Evolutionary conservation across 2,113 vertebrate species (phyloP).

Genomic region (Caranx ignobilis): DNA sequence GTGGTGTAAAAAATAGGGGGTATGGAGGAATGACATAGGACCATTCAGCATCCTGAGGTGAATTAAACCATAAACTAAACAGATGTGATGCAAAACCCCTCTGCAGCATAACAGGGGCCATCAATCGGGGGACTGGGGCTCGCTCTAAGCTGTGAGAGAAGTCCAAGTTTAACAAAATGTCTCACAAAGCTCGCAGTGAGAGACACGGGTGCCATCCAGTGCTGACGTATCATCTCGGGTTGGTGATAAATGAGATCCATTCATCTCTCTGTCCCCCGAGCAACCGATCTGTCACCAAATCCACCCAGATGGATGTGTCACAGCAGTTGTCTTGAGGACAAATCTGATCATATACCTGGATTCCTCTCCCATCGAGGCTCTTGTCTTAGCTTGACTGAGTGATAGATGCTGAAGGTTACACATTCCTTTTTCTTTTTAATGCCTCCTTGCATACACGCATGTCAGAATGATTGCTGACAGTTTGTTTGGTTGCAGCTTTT

Average conservation of each 20-base stretch:
- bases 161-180: slow-evolving; percentile 73
- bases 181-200: slow-evolving; percentile 71
- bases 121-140: slow-evolving; percentile 41
- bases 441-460: slow-evolving; percentile 1
- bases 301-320: slow-evolving; percentile 77
- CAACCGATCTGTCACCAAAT: slow-evolving; percentile 74
- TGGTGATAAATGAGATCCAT: slow-evolving; percentile 81
- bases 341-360: slow-evolving; percentile 78
- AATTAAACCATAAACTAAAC: slow-evolving; percentile 50
- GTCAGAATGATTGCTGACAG: slow-evolving; percentile 31
- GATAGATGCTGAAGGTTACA: slow-evolving; percentile 70
- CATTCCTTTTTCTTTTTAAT: slow-evolving; percentile 36
- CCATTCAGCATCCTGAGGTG: slow-evolving; percentile 9
- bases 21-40: slow-evolving; percentile 20
- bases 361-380: slow-evolving; percentile 63
- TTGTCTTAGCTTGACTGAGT: slow-evolving; percentile 65
- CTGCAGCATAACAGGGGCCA: slow-evolving; percentile 30
- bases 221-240: slow-evolving; percentile 73
- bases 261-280: slow-evolving; percentile 77
- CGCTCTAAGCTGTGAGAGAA: slow-evolving; percentile 59
- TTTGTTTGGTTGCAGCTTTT: slow-evolving; percentile 35
- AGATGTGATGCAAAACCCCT: slow-evolving; percentile 45
- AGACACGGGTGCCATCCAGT: slow-evolving; percentile 57
- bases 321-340: slow-evolving; percentile 78
- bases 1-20: slow-evolving; percentile 7